phyloP scores from a whole-genome alignment of 2,113 vertebrate genomes.

The Prietella phreatophila region DNA sequence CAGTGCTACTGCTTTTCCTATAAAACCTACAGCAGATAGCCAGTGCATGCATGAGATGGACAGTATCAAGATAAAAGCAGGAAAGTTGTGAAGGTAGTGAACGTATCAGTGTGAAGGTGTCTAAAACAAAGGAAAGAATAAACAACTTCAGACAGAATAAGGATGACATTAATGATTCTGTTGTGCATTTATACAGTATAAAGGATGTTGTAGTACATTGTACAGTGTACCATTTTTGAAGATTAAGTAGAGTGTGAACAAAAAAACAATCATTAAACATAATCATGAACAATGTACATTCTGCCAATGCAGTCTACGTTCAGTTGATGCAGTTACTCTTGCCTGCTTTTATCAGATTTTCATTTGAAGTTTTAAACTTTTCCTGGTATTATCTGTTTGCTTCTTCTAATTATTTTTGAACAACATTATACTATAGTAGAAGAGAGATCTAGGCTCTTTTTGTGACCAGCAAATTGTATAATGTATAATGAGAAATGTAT shows the following conservation, averaged over 20 bases:
- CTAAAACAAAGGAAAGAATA: neutral
- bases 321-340: neutral
- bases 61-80: neutral
- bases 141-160: neutral
- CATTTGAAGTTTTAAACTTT: neutral
- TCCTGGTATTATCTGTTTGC: neutral
- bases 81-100: neutral
- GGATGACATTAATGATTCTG: neutral
- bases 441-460: neutral
- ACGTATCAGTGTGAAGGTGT: neutral
- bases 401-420: too few species aligned
- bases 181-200: neutral
- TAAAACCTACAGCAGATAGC: neutral
- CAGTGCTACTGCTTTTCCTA: slow-evolving; percentile 1
- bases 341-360: neutral
- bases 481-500: neutral
- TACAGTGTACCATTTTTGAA: neutral
- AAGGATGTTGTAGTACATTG: neutral
- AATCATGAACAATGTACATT: neutral
- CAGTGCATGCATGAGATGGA: neutral
- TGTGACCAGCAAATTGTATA: neutral
- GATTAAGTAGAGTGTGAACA: neutral
- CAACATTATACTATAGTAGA: too few species aligned
- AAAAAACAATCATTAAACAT: neutral
- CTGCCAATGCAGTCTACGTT: neutral